Evolutionary conservation across 2,888 invertebrate species (phyloP).

Genomic region (Chloroclysta siterata): DNA sequence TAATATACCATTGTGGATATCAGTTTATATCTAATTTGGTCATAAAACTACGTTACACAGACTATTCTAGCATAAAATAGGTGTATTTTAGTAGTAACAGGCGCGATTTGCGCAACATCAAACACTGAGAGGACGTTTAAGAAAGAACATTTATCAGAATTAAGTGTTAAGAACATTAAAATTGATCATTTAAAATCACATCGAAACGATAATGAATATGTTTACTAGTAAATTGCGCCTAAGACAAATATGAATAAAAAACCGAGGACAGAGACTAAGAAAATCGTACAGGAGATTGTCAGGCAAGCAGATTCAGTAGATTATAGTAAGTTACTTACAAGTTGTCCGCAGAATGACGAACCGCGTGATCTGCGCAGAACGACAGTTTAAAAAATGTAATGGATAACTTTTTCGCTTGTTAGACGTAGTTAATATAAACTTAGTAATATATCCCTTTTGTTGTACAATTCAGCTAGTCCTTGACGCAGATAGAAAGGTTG

Average conservation of each 20-base stretch:
- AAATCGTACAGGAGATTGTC: constrained; percentile 8
- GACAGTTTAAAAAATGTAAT: too few species aligned
- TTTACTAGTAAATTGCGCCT: constrained; percentile 33
- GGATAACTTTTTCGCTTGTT: too few species aligned
- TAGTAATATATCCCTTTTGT: too few species aligned
- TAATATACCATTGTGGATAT: constrained; percentile 65
- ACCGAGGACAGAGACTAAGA: constrained; percentile 28
- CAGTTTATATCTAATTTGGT: constrained; percentile 78
- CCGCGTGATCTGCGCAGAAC: too few species aligned
- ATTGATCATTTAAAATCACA: constrained; percentile 53
- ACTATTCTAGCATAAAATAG: constrained; percentile 76
- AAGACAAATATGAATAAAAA: constrained; percentile 20
- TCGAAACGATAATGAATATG: constrained; percentile 33
- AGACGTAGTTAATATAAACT: too few species aligned
- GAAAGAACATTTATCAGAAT: constrained; percentile 37
- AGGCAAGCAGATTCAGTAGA: background rate
- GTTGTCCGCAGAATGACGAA: too few species aligned
- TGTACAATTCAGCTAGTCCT: too few species aligned
- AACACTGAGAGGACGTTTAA: constrained; percentile 47
- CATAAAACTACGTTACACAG: constrained; percentile 74
- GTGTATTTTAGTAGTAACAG: constrained; percentile 48
- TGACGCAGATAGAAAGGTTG: too few species aligned
- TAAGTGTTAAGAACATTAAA: constrained; percentile 48
- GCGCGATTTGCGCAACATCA: constrained; percentile 53
- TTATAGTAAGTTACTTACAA: too few species aligned